Evolutionary conservation across 2,797 vertebrate genomes (phyloP), one percentile per base, ranked within the genome.

Genomic region (Parotocinclus haroldoi): DNA sequence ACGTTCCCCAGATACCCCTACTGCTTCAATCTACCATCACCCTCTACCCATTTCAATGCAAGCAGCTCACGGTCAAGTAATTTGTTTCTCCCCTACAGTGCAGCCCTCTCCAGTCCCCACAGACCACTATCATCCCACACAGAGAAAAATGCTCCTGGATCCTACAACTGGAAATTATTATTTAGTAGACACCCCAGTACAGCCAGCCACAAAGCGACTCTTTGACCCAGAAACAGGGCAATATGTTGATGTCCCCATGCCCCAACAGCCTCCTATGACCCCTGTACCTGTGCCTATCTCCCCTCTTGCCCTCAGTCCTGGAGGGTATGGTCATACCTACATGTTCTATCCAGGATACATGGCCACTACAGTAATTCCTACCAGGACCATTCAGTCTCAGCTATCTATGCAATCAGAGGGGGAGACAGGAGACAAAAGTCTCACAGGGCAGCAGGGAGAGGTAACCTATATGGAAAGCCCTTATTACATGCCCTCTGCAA

Each of bases 191-290:
- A 91, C 95, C 0, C 95, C 95, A 0, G 80, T 95, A 18, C 93
- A 89, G 74, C 92, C 90, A 0, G 54, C 91, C 66, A 95, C 92
- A 60, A 90, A 88, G 55, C 91, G 95, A 46, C 92, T 98, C 4
- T 97, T 94, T 67, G 96, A 99, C 79, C 96, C 96, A 0, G 96
- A 99, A 79, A 98, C 94, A 0, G 94, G 96, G 8, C 96, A 97
- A 78, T 99, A 95, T 2, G 94, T 98, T 71, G 96, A 99, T 0
- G 89, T 99, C 40, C 94, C 96, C 0, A 60, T 99, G 81, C 90
- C 90, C 0, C 89, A 82, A 50, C 75, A 81, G 14, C 82, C 87
- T 19, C 84, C 86, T 9, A 73, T 81, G 72, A 76, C 74, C 37
- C 74, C 80, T 10, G 74, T 90, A 73, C 76, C 81, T 0, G 76